These are phyloP conservation scores for Gallinago undulata DNA, from an alignment of 2,113 vertebrate species.

Conservation along the genomic window DNA sequence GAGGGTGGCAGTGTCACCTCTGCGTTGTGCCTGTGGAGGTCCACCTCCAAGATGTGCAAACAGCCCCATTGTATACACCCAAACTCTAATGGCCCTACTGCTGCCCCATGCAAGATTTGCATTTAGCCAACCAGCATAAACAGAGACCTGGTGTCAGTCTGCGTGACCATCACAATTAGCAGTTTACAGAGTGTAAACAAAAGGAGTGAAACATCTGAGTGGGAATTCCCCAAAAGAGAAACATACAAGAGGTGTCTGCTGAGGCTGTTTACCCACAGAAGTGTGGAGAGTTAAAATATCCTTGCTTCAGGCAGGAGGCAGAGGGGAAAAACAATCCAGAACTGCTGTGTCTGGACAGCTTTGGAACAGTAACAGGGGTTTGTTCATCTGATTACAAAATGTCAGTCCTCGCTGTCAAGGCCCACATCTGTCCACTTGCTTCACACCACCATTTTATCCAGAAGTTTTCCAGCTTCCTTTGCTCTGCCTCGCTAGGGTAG, in stretches of 20 bases:
- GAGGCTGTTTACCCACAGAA: background rate
- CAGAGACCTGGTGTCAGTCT: background rate
- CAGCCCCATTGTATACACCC: too few relatives aligned
- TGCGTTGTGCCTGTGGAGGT: too few relatives aligned
- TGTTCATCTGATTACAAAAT: background rate
- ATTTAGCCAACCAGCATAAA: background rate
- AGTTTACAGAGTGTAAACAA: background rate
- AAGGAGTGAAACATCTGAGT: background rate
- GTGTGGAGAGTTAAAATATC: background rate
- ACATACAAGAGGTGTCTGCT: background rate
- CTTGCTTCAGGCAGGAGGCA: background rate
- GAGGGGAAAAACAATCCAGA: background rate
- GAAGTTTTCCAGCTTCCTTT: background rate
- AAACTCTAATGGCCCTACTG: too few relatives aligned
- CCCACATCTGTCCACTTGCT: background rate
- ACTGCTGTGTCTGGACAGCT: background rate
- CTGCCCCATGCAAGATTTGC: background rate
- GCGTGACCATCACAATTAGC: background rate
- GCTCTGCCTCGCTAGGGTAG: background rate
- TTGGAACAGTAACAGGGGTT: background rate
- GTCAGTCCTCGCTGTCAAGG: background rate
- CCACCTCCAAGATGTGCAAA: too few relatives aligned
- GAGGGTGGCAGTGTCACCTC: too few relatives aligned
- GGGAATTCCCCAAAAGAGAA: background rate
- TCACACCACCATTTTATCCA: background rate